Conservation (phyloP, 1,140 invertebrate species). For the Diploscapter pachys region DNA sequence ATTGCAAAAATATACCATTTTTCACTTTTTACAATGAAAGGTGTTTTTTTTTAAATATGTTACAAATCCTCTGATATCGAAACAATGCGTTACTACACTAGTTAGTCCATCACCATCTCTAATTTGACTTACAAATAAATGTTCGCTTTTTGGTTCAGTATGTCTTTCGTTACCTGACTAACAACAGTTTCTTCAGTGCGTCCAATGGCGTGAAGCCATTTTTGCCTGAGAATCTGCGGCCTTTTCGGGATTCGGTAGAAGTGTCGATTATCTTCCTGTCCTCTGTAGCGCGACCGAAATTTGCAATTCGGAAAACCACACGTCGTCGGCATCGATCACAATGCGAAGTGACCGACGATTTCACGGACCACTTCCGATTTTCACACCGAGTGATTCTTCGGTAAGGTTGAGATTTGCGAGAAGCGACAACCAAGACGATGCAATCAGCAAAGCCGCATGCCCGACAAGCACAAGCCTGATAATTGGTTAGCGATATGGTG, state of each 20-base stretch:
- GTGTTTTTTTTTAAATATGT: no score
- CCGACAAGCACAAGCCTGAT: no score
- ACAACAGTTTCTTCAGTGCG: slow-evolving; percentile 61
- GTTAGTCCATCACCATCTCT: slow-evolving; percentile 8
- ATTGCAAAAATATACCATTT: no score
- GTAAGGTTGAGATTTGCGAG: no score
- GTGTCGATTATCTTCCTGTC: slow-evolving; percentile 60
- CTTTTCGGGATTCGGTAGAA: slow-evolving; percentile 61
- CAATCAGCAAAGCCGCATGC: no score
- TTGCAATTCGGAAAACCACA: slow-evolving; percentile 61
- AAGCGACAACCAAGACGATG: no score
- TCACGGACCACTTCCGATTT: no score
- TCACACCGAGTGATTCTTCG: no score
- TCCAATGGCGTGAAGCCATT: slow-evolving; percentile 60
- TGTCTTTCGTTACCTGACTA: slow-evolving; percentile 53
- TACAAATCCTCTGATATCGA: not conserved
- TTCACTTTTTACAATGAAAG: no score
- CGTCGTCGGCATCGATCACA: slow-evolving; percentile 45
- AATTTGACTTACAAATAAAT: slow-evolving; percentile 16
- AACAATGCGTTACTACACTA: slow-evolving; percentile 1
- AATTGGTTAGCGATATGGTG: no score
- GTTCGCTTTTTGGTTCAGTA: no score
- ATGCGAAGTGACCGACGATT: no score
- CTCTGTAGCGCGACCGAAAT: slow-evolving; percentile 60
- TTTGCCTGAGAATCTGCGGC: slow-evolving; percentile 57